Conservation (phyloP, 1,140 invertebrate species). For the Helicoverpa armigera region DNA sequence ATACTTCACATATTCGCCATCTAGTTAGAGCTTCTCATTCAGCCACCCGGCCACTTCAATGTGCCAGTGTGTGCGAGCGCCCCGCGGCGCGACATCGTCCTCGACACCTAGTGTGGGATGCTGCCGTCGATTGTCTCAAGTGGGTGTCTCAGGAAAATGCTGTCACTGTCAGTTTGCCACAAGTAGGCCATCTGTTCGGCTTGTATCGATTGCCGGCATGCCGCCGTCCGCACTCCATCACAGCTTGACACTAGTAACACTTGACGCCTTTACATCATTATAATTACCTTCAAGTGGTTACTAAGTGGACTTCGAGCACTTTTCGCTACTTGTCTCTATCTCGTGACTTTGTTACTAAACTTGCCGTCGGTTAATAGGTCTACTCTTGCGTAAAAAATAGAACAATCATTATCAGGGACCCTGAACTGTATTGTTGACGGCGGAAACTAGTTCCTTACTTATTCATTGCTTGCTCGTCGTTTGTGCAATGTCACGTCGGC, state of each 20-base stretch:
- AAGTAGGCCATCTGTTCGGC: background rate
- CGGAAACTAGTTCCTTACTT: conserved; percentile 31
- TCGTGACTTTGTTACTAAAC: background rate
- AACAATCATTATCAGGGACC: conserved; percentile 7
- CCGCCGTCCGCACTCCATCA: background rate
- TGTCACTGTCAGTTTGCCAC: no score
- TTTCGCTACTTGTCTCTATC: background rate
- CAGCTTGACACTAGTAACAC: no score
- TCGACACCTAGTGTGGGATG: background rate
- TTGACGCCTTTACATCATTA: no score
- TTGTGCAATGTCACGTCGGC: background rate
- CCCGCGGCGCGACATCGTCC: conserved; percentile 11
- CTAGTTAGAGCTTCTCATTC: background rate
- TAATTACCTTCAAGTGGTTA: no score
- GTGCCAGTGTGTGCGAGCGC: background rate
- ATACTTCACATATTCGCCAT: background rate
- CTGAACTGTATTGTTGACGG: conserved; percentile 1
- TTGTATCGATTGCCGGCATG: background rate
- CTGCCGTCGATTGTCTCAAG: conserved; percentile 6
- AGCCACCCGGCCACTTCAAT: background rate
- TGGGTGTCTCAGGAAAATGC: background rate
- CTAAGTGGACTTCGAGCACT: background rate
- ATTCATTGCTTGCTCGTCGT: conserved; percentile 4
- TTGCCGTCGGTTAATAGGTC: background rate
- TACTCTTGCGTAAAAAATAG: background rate